Percentiles rank a stretch among this genome's conserved stretches.
phyloP scores from a whole-genome alignment of 2,888 invertebrate species.

The Camponotus fellah region DNA sequence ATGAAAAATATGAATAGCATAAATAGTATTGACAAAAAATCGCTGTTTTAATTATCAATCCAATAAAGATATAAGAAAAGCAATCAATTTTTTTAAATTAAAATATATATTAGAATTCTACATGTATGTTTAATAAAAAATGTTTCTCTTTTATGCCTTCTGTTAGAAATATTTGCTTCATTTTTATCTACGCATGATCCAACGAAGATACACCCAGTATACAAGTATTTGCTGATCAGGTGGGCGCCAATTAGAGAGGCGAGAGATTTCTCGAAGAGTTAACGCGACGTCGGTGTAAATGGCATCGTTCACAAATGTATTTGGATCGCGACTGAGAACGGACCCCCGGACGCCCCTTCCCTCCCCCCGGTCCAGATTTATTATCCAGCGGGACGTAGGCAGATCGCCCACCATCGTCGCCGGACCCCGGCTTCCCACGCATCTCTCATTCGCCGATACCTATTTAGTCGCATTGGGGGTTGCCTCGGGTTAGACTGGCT shows the following conservation, averaged over 20 bases:
- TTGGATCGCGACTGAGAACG: slow-evolving; percentile 77
- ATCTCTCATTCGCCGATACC: slow-evolving; percentile 82
- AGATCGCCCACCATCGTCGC: slow-evolving; percentile 81
- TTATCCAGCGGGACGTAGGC: slow-evolving; percentile 80
- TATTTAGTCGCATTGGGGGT: slow-evolving; percentile 75
- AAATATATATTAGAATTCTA: no score
- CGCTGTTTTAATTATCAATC: background rate
- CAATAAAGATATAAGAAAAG: background rate
- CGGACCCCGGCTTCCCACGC: slow-evolving; percentile 81
- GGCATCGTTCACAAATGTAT: slow-evolving; percentile 80
- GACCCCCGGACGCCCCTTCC: background rate
- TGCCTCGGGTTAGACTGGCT: slow-evolving; percentile 66
- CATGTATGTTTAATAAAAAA: background rate
- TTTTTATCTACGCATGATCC: background rate
- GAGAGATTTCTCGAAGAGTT: slow-evolving; percentile 79
- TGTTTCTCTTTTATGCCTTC: background rate
- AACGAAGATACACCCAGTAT: background rate
- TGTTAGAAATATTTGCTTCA: background rate
- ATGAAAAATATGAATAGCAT: background rate
- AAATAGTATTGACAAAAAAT: background rate
- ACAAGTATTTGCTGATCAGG: background rate
- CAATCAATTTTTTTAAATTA: background rate
- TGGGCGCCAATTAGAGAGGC: slow-evolving; percentile 75
- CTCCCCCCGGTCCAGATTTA: slow-evolving; percentile 77
- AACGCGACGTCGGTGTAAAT: slow-evolving; percentile 77